These are phyloP conservation scores for Mormyrops attenuatus DNA, from an alignment of 2,797 vertebrate genomes.

Conservation along the genomic window DNA sequence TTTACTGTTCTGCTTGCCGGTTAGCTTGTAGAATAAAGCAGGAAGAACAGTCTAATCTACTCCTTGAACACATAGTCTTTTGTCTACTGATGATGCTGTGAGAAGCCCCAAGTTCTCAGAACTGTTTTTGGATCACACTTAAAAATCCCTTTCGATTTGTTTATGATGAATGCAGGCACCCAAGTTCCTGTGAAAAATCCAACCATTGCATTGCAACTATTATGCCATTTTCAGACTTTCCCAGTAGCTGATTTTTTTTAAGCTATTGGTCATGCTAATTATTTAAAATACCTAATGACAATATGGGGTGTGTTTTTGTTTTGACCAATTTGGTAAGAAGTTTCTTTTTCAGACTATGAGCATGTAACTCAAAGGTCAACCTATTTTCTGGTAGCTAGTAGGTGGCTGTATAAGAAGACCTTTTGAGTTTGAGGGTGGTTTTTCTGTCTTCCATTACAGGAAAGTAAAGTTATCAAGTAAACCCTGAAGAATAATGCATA, in stretches of 20 bases:
- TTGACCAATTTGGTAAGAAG: not conserved
- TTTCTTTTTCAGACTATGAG: not conserved
- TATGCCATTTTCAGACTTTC: not conserved
- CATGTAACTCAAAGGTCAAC: slow-evolving; percentile 34
- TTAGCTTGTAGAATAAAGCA: not conserved
- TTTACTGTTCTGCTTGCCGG: not conserved
- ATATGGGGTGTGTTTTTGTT: not conserved
- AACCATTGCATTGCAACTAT: not conserved
- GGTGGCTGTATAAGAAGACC: not conserved
- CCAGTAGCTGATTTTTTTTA: not conserved
- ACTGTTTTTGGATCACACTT: not conserved
- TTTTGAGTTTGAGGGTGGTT: not conserved
- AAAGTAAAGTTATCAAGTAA: not conserved
- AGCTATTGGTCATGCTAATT: not conserved
- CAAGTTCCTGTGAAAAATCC: not conserved
- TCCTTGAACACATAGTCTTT: not conserved
- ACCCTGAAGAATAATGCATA: not conserved
- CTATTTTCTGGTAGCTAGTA: not conserved
- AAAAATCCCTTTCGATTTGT: not conserved
- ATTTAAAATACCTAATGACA: not conserved
- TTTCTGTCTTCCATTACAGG: not conserved
- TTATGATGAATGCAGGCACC: not conserved
- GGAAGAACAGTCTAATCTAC: not conserved
- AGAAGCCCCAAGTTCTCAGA: not conserved
- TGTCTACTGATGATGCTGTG: not conserved